phyloP scores from a whole-genome alignment of 2,113 vertebrate species.

The Papio anubis region DNA sequence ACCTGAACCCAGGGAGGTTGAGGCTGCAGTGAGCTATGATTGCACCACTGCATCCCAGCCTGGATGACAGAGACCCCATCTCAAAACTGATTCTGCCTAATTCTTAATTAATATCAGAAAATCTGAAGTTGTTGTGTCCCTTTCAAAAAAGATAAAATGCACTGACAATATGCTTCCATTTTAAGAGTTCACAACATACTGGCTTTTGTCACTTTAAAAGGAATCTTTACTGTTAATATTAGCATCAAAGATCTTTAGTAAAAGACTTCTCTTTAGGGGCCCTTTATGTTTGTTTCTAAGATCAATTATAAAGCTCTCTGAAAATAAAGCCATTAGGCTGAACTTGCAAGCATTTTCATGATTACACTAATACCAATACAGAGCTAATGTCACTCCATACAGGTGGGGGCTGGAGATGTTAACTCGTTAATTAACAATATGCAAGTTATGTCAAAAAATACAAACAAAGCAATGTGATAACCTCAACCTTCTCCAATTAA shows the following conservation, averaged over 20 bases:
- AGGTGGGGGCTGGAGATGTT: not conserved
- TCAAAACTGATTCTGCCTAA: not conserved
- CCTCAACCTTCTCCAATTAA: not conserved
- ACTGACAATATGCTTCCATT: conserved; percentile 6
- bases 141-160: not conserved
- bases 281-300: not conserved
- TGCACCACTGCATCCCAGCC: too few species aligned
- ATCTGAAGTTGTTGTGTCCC: not conserved
- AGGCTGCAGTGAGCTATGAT: too few species aligned
- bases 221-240: not conserved
- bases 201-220: not conserved
- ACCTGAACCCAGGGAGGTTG: too few species aligned
- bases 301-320: not conserved
- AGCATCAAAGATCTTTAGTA: not conserved
- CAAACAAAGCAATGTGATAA: not conserved
- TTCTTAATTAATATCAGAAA: not conserved
- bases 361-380: not conserved
- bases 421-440: not conserved
- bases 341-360: not conserved
- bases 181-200: not conserved
- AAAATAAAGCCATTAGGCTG: conserved; percentile 13
- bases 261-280: not conserved
- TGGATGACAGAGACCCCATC: too few species aligned
- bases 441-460: not conserved
- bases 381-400: not conserved